phyloP scores from a whole-genome alignment of 1,140 invertebrate species.

The Acromyrmex charruanus region DNA sequence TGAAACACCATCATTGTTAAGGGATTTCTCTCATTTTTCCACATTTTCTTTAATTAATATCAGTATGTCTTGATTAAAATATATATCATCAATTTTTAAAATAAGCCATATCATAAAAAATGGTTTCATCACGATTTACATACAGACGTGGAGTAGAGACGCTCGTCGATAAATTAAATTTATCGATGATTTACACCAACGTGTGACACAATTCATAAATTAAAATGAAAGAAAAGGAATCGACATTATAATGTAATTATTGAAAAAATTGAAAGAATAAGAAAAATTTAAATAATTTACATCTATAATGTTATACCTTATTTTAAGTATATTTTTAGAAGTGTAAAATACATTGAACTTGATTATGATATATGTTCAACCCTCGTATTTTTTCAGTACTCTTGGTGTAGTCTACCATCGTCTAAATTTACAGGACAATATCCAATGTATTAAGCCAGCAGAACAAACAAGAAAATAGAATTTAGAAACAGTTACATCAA shows the following conservation, averaged over 20 bases:
- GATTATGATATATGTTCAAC: not conserved
- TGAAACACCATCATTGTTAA: constrained; percentile 41
- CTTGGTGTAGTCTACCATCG: not conserved
- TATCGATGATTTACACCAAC: constrained; percentile 27
- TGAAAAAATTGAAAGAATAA: not conserved
- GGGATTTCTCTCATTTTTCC: constrained; percentile 19
- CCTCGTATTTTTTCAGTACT: not conserved
- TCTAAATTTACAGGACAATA: not conserved
- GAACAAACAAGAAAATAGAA: constrained; percentile 29
- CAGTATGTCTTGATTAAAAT: constrained; percentile 60
- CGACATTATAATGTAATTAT: constrained; percentile 1
- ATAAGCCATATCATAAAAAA: constrained; percentile 11
- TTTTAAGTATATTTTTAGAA: not conserved
- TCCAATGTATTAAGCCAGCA: constrained; percentile 17
- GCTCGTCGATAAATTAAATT: constrained; percentile 48
- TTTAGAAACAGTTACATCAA: constrained; percentile 52
- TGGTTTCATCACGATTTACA: constrained; percentile 39
- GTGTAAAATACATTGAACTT: not conserved
- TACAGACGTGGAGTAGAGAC: constrained; percentile 13
- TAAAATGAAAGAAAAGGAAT: constrained; percentile 3
- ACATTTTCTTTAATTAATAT: constrained; percentile 58
- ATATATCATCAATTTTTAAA: constrained; percentile 54
- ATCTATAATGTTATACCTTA: not conserved
- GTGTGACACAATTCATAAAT: constrained; percentile 21
- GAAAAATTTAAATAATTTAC: not conserved